Evolutionary conservation across 2,113 vertebrate species (phyloP).

Genomic region (Donacobius atricapilla): DNA sequence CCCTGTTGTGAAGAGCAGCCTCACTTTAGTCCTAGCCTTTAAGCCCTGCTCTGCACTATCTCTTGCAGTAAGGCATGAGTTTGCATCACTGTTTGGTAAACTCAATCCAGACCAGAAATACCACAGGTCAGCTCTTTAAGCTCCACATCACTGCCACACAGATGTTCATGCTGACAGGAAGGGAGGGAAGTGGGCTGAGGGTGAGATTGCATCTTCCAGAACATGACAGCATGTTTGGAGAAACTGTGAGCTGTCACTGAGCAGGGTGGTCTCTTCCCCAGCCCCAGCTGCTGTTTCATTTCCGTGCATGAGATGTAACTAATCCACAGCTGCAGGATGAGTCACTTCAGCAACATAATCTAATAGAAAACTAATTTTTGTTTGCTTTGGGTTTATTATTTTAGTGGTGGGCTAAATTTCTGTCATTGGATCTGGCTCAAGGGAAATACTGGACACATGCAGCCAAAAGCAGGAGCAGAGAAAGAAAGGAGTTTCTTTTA

Average conservation of each 20-base stretch:
- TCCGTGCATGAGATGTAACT: slow-evolving; percentile 6
- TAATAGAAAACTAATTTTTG: slow-evolving; percentile 19
- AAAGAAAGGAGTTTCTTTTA: neutral
- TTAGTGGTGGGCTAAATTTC: neutral
- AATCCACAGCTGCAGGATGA: slow-evolving; percentile 53
- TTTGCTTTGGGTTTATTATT: slow-evolving; percentile 30
- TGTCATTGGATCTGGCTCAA: slow-evolving; percentile 5
- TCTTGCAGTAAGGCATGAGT: neutral
- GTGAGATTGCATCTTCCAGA: neutral
- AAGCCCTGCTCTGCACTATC: neutral
- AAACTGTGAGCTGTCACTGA: neutral
- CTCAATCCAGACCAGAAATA: neutral
- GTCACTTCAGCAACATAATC: slow-evolving; percentile 9
- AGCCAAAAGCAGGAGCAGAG: neutral
- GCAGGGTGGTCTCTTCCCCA: neutral
- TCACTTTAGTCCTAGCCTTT: neutral
- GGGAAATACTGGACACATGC: neutral
- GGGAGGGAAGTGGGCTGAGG: neutral
- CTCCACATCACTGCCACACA: neutral
- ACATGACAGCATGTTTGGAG: slow-evolving; percentile 17
- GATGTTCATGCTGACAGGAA: neutral
- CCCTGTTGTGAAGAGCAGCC: neutral
- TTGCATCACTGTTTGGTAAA: neutral
- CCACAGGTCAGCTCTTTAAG: neutral
- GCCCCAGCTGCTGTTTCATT: slow-evolving; percentile 1